Percentiles rank a stretch among this genome's conserved stretches.
phyloP scores from a whole-genome alignment of 2,888 invertebrate species.

The Drosophila fungiperda region DNA sequence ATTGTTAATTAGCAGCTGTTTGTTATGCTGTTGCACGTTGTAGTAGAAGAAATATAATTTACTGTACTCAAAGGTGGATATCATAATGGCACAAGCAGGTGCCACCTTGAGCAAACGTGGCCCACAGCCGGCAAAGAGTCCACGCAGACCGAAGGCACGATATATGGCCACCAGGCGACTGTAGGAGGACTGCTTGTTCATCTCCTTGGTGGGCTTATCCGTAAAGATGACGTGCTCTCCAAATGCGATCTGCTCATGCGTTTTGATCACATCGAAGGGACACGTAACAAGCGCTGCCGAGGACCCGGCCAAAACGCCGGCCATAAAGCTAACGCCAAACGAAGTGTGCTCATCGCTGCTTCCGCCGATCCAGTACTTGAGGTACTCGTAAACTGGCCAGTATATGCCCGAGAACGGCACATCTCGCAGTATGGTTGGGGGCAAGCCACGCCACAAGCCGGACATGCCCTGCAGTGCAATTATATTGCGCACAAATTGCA shows the following conservation, averaged over 20 bases:
- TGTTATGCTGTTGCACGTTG: constrained; percentile 85
- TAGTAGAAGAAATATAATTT: constrained; percentile 93
- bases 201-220: constrained; percentile 73
- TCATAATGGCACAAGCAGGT: constrained; percentile 99
- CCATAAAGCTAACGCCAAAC: constrained; percentile 90
- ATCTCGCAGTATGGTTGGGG: constrained; percentile 82
- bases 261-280: constrained; percentile 99
- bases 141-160: constrained; percentile 89
- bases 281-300: constrained; percentile 98
- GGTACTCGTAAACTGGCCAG: constrained; percentile 94
- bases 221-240: constrained; percentile 90
- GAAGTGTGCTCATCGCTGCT: constrained; percentile 86
- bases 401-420: constrained; percentile 90
- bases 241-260: constrained; percentile 96
- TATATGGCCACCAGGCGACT: constrained; percentile 89
- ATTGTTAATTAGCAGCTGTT: constrained; percentile 59
- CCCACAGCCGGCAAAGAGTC: constrained; percentile 93
- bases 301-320: constrained; percentile 93
- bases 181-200: constrained; percentile 70
- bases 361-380: constrained; percentile 87
- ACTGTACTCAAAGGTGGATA: constrained; percentile 98
- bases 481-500: constrained; percentile 87
- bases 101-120: constrained; percentile 98
- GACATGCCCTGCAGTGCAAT: constrained; percentile 89
- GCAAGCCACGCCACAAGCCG: constrained; percentile 93